Evolutionary conservation across 2,797 vertebrate species (phyloP), one percentile per base, ranked within the genome.

Genomic region (Meriones psammophilus): DNA sequence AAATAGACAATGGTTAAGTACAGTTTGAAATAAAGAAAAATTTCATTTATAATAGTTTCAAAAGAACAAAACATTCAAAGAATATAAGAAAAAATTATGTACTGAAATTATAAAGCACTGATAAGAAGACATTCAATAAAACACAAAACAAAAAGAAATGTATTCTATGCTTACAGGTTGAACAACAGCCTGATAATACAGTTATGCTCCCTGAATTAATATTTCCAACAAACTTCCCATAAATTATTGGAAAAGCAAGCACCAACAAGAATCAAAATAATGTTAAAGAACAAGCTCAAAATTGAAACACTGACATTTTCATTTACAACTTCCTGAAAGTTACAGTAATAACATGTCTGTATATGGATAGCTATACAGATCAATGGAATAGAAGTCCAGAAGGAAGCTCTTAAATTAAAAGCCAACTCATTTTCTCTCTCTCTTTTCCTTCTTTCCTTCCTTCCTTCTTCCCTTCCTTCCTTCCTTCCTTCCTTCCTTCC

Each of bases 221-320:
- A 89, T 42, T 68, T 66, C 36, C 5, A 77, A 9, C 3, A 28
- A 39, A 83, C 50, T 73, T 77, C 39, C 39, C 39, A 42, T 60
- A 62, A 81, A 88, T 88, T 84, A 74, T 87, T 3, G 74, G 80
- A 87, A 79, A 80, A 56, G 50, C 7, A 58, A 85, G 56, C 26
- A 92, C 24, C 15, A 30, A 78, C 42, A 89, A 94, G 64, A 30
- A 66, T 24, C 36, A 80, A 85, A 92, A 68, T 7, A n/a, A 90
- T 86, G 64, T 69, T 54, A 17, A 86, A 30, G 80, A 92, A 80
- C 2, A 87, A 86, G 33, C 79, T 80, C 20, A 60, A 89, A 62
- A 10, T 12, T 64, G 39, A 64, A 89, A 22, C 62, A 54, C n/a
- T 66, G 6, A 89, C 20, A 42, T 62, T 64, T 50, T 85, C 28